Evolutionary conservation across 2,113 vertebrate genomes (phyloP).

Genomic region (Paedocypris sp.): DNA sequence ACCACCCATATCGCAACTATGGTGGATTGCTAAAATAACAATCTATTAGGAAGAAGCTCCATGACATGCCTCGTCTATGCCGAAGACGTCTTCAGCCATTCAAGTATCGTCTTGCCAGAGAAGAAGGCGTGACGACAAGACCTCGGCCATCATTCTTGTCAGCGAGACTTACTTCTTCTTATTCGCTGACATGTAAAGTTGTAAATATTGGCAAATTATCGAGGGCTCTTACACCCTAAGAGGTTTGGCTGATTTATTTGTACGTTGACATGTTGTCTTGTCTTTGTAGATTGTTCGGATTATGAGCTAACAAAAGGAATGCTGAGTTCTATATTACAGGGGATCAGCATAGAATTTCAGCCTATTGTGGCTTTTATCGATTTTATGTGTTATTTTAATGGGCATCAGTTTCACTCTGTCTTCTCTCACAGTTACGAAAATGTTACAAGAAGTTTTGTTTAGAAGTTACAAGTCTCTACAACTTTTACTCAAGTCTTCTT

Average conservation of each 20-base stretch:
- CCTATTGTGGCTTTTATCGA: too few relatives aligned
- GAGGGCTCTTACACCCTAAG: slow-evolving; percentile 27
- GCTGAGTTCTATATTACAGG: too few relatives aligned
- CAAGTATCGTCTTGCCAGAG: slow-evolving; percentile 61
- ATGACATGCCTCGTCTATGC: slow-evolving; percentile 32
- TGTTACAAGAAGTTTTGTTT: too few relatives aligned
- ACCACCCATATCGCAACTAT: slow-evolving; percentile 48
- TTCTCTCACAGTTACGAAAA: too few relatives aligned
- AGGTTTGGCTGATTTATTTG: slow-evolving; percentile 44
- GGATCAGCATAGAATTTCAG: too few relatives aligned
- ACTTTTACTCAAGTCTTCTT: too few relatives aligned
- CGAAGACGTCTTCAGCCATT: slow-evolving; percentile 41
- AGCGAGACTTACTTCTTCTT: slow-evolving; percentile 45
- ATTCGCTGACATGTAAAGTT: slow-evolving; percentile 42
- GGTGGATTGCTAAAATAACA: slow-evolving; percentile 43
- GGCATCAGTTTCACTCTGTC: too few relatives aligned
- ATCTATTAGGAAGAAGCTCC: slow-evolving; percentile 41
- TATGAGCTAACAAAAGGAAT: too few relatives aligned
- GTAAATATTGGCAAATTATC: slow-evolving; percentile 52
- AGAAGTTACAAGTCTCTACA: too few relatives aligned
- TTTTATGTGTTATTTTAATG: too few relatives aligned
- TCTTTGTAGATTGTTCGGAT: slow-evolving; percentile 17
- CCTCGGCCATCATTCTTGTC: slow-evolving; percentile 55
- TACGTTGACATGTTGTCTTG: slow-evolving; percentile 31
- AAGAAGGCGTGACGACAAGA: slow-evolving; percentile 49